A percentile compares a stretch with the other conserved stretches of the same genome.
These are phyloP conservation scores for Amblyraja radiata DNA, from an alignment of 2,797 vertebrate genomes.

Conservation along the genomic window DNA sequence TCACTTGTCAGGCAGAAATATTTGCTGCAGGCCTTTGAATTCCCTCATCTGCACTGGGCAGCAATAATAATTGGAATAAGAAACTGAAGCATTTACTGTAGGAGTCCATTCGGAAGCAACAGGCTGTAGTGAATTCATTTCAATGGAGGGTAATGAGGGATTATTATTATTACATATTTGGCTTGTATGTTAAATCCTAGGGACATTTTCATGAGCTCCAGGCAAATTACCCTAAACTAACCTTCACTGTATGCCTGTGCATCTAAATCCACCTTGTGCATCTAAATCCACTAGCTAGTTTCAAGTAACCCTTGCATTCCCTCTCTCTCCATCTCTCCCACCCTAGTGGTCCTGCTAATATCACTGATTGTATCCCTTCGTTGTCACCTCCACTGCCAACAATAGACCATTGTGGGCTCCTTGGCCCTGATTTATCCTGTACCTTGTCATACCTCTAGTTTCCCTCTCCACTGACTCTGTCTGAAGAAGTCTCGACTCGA, in stretches of 20 bases:
- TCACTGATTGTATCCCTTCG: no score
- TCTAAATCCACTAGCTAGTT: no score
- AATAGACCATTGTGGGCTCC: no score
- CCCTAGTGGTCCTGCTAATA: no score
- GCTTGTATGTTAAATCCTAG: constrained; percentile 43
- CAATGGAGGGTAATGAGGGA: constrained; percentile 42
- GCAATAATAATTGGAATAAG: constrained; percentile 46
- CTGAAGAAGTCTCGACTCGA: no score
- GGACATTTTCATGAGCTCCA: constrained; percentile 23
- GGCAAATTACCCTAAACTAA: constrained; percentile 33
- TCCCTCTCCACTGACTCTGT: no score
- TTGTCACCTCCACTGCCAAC: no score
- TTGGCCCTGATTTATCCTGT: no score
- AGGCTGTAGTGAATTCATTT: constrained; percentile 42
- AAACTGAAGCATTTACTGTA: constrained; percentile 44
- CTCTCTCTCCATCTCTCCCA: no score
- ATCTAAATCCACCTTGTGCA: constrained; percentile 13
- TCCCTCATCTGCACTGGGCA: constrained; percentile 43
- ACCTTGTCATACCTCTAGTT: no score
- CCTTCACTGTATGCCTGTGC: not conserved
- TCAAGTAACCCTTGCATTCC: no score
- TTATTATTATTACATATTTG: constrained; percentile 46
- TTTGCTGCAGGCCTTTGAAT: constrained; percentile 45
- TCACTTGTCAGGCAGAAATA: constrained; percentile 44
- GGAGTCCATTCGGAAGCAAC: constrained; percentile 42